Evolutionary conservation across 2,113 vertebrate species (phyloP).

Genomic region (Mus pahari): DNA sequence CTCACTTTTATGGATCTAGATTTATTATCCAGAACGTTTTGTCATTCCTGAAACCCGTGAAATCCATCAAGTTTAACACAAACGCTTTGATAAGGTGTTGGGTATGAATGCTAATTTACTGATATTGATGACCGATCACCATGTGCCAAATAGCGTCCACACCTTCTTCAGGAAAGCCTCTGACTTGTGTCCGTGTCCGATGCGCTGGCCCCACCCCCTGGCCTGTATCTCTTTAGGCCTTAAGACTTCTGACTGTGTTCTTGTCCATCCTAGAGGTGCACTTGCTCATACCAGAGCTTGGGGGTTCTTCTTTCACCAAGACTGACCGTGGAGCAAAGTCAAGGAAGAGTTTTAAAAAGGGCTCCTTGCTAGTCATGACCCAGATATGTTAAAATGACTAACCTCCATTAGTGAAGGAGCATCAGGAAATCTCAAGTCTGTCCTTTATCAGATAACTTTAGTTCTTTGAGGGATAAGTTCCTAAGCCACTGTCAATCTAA

Average conservation of each 20-base stretch:
- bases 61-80: conserved; percentile 34
- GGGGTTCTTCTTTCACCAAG: neutral
- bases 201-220: neutral
- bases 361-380: neutral
- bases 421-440: neutral
- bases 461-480: neutral
- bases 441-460: neutral
- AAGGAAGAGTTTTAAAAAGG: neutral
- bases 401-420: neutral
- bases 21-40: neutral
- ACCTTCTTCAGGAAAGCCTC: neutral
- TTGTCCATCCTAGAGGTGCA: neutral
- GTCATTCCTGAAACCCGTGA: conserved; percentile 6
- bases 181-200: fast-evolving
- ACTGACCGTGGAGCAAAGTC: conserved; percentile 2
- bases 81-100: neutral
- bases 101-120: neutral
- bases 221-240: neutral
- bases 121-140: neutral
- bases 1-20: neutral
- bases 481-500: neutral
- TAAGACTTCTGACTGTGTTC: neutral
- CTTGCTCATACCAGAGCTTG: neutral
- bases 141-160: neutral
- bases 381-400: neutral